Percentiles rank a stretch among this genome's conserved stretches.
These are phyloP conservation scores for Spheniscus humboldti DNA, from an alignment of 2,797 vertebrate species.

Conservation along the genomic window DNA sequence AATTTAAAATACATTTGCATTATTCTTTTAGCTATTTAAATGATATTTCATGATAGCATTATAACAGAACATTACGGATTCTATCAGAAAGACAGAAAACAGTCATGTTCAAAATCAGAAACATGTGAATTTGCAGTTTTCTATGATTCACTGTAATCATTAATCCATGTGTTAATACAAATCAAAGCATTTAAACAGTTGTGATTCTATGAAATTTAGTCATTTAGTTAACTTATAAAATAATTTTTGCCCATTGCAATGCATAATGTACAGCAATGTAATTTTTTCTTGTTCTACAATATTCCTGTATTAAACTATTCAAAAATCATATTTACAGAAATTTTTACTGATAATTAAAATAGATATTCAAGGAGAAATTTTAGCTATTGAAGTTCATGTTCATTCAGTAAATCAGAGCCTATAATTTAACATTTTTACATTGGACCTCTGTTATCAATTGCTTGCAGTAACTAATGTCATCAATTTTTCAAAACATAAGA, in stretches of 20 bases:
- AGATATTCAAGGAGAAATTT: background rate
- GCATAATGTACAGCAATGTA: background rate
- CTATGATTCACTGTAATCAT: background rate
- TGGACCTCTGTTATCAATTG: background rate
- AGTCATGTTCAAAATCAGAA: background rate
- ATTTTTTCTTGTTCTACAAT: background rate
- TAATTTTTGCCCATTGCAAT: background rate
- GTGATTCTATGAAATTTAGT: background rate
- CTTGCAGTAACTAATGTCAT: background rate
- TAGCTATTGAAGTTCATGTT: background rate
- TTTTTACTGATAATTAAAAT: background rate
- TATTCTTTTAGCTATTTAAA: background rate
- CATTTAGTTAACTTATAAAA: background rate
- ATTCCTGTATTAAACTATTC: background rate
- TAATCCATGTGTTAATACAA: background rate
- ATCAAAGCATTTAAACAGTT: background rate
- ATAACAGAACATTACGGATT: background rate
- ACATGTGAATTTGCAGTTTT: background rate
- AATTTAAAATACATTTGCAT: background rate
- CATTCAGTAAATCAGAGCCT: background rate
- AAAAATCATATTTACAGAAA: background rate
- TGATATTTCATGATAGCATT: background rate
- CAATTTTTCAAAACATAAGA: background rate
- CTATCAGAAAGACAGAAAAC: background rate
- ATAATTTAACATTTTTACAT: background rate